Evolutionary conservation across 1,140 invertebrate genomes (phyloP).

Genomic region (Cydia splendana): DNA sequence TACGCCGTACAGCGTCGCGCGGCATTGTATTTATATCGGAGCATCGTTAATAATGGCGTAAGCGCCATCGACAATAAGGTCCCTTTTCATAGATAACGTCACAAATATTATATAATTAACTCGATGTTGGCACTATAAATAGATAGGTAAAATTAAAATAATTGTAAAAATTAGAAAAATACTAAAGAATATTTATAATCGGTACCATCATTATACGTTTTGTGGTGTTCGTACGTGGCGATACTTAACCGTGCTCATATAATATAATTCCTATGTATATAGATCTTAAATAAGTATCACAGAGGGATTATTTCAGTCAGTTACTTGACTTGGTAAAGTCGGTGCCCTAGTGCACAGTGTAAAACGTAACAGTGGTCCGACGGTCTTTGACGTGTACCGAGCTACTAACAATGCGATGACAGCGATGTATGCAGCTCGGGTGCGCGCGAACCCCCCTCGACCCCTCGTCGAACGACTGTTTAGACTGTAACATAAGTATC

Average conservation of each 20-base stretch:
- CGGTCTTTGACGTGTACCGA: no score
- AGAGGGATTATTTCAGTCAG: neutral
- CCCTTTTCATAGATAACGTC: no score
- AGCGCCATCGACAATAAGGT: no score
- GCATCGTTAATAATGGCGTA: no score
- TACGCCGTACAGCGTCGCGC: no score
- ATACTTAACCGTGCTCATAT: constrained; percentile 52
- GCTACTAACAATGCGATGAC: no score
- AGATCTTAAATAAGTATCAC: constrained; percentile 50
- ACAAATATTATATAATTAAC: constrained; percentile 38
- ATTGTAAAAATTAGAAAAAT: constrained; percentile 64
- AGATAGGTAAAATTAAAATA: constrained; percentile 66
- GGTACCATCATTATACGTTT: constrained; percentile 42
- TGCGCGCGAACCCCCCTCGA: no score
- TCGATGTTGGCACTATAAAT: constrained; percentile 60
- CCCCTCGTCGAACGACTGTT: no score
- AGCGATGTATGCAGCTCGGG: no score
- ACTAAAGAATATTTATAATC: constrained; percentile 60
- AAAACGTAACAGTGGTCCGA: no score
- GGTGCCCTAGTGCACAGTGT: neutral
- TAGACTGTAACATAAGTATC: no score
- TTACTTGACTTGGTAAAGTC: neutral
- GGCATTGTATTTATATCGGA: no score
- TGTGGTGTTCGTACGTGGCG: constrained; percentile 47
- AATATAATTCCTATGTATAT: constrained; percentile 61